phyloP scores from a whole-genome alignment of 2,888 invertebrate genomes.

The Pammene fasciana region DNA sequence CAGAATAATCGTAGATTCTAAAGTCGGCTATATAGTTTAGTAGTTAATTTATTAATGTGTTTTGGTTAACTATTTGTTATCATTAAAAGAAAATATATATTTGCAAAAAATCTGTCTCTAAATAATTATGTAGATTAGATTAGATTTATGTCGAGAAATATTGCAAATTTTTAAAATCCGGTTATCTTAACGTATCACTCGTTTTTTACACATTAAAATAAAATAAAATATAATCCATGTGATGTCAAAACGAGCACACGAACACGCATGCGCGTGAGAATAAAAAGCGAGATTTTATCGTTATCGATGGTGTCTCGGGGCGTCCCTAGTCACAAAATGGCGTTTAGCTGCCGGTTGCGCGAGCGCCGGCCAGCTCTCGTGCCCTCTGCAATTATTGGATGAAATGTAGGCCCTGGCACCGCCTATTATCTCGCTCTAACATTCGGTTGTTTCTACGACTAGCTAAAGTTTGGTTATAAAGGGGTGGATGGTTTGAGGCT shows the following conservation, averaged over 20 bases:
- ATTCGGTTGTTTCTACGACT: slow-evolving; percentile 38
- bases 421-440: slow-evolving; percentile 61
- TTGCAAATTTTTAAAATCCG: neutral
- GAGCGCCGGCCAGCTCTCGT: slow-evolving; percentile 50
- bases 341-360: slow-evolving; percentile 51
- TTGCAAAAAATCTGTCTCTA: too few species aligned
- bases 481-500: neutral
- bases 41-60: too few species aligned
- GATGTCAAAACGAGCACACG: slow-evolving; percentile 7
- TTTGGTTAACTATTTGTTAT: too few species aligned
- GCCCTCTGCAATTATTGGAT: slow-evolving; percentile 70
- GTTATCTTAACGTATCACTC: neutral
- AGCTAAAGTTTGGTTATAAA: slow-evolving; percentile 29
- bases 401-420: slow-evolving; percentile 65
- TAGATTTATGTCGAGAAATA: too few species aligned
- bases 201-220: neutral
- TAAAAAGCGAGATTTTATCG: slow-evolving; percentile 46
- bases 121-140: too few species aligned
- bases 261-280: slow-evolving; percentile 10
- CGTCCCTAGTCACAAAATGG: slow-evolving; percentile 62
- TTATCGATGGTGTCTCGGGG: slow-evolving; percentile 45
- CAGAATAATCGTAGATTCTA: too few species aligned
- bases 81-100: too few species aligned
- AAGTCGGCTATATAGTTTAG: too few species aligned
- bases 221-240: slow-evolving; percentile 12